Percentiles rank a stretch among this genome's conserved stretches.
These are phyloP conservation scores for Acrobasis repandana DNA, from an alignment of 2,888 invertebrate genomes.

Conservation along the genomic window DNA sequence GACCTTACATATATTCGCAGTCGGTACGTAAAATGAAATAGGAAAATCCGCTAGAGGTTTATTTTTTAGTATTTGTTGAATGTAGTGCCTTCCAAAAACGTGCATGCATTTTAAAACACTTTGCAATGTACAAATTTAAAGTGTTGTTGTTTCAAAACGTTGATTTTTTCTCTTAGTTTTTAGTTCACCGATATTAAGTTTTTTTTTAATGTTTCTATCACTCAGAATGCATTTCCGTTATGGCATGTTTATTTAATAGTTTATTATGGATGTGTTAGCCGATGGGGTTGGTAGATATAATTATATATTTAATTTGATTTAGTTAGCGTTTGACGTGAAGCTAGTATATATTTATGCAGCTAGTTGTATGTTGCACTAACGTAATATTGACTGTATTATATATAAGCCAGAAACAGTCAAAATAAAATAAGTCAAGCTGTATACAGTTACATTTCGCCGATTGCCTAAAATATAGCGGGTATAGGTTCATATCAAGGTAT, in stretches of 20 bases:
- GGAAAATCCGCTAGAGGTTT: slow-evolving; percentile 37
- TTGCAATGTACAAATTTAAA: slow-evolving; percentile 49
- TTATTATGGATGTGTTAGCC: slow-evolving; percentile 7
- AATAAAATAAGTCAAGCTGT: not conserved
- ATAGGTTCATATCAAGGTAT: not conserved
- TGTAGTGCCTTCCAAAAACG: slow-evolving; percentile 61
- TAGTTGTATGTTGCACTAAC: not conserved
- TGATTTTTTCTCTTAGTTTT: slow-evolving; percentile 46
- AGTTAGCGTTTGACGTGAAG: not conserved
- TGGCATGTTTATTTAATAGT: slow-evolving; percentile 19
- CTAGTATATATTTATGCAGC: not conserved
- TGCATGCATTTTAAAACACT: slow-evolving; percentile 55
- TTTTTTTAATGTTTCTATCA: slow-evolving; percentile 38
- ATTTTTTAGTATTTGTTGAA: slow-evolving; percentile 37
- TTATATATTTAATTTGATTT: not conserved
- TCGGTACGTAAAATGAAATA: slow-evolving; percentile 33
- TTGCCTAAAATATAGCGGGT: not conserved
- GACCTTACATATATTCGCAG: slow-evolving; percentile 21
- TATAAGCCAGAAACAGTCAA: not conserved
- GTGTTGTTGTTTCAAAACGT: slow-evolving; percentile 41
- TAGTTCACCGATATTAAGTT: slow-evolving; percentile 40
- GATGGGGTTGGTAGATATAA: slow-evolving; percentile 2
- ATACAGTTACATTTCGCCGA: not conserved
- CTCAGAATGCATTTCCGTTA: slow-evolving; percentile 52
- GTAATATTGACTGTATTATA: not conserved